Evolutionary conservation across 2,888 invertebrate genomes (phyloP).

Genomic region (Limnephilus auricula): DNA sequence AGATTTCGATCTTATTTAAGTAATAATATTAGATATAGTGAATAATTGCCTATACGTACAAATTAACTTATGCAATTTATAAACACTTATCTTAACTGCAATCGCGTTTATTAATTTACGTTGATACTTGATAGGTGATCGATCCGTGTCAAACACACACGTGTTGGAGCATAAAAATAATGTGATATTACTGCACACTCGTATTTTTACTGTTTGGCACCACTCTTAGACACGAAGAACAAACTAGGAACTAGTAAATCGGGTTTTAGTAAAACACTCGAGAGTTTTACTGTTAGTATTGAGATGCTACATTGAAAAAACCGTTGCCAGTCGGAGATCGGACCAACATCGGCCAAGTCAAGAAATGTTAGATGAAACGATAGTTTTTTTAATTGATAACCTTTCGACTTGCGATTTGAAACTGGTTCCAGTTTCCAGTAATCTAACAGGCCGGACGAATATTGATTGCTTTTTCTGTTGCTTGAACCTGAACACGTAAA

Average conservation of each 20-base stretch:
- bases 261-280: neutral
- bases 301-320: neutral
- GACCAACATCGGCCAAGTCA: neutral
- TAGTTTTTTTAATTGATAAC: conserved; percentile 2
- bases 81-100: neutral
- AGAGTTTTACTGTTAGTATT: neutral
- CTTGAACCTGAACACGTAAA: neutral
- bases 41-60: neutral
- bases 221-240: neutral
- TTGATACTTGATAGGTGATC: neutral
- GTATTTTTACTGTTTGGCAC: neutral
- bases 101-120: neutral
- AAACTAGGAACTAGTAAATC: neutral
- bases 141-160: neutral
- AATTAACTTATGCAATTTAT: neutral
- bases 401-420: neutral
- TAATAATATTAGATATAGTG: neutral
- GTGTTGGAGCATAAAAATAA: neutral
- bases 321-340: neutral
- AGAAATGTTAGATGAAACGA: neutral
- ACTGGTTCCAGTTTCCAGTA: conserved; percentile 2
- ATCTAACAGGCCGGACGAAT: neutral
- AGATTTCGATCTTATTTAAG: neutral
- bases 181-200: neutral
- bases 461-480: neutral